Base-by-base conservation (phyloP, 1,140 invertebrate genomes). In the Diorhabda sublineata region DNA sequence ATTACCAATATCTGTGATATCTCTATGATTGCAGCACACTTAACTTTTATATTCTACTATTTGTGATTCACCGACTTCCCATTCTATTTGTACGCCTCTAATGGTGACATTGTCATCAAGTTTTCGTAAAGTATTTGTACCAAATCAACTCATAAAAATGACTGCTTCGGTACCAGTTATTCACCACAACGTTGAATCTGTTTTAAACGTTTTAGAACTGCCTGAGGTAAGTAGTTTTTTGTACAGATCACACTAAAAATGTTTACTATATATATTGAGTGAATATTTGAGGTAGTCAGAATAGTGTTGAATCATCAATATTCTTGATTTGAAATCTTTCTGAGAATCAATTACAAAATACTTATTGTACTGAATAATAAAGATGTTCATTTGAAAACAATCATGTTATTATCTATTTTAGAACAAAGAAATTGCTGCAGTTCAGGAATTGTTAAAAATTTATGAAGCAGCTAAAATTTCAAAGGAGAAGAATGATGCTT, bases 391-490 rank as follows among this genome's bases (percentile, higher is more conserved):
- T 62, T 42, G n/a, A 62, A 5, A 62, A 62, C 41, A 64, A 45
- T 45, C 47, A 45, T 26, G 62, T 60, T 26, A 8, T 5, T 59
- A 59, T 59, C 5, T 59, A 41, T 8, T 11, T 59, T 8, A 11
- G 59, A 3, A 3, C 11, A 60, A 52, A 6, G 45, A 52, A 52
- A 9, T 52, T 26, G 26, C 26, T 26, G 26, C 57, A 3, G 72
- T 76, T 65, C n/a, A 65, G 42, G 42, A 70, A 4, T 58, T 76
- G 8, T 47, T 76, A 9, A 3, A 73, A 66, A 64, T 70, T 60
- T 75, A 73, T 45, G 61, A 72, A 26, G 52, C 69, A 9, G 69
- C 73, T 11, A 69, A 69, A 60, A 45, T 66, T 43, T 9, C 61
- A 56, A 66, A 71, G 6, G 47, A 42, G 56, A 74, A 70, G 62